Percentiles rank a stretch among this genome's conserved stretches.
Evolutionary conservation across 1,140 invertebrate species (phyloP).

Genomic region (Drosophila grimshawi): DNA sequence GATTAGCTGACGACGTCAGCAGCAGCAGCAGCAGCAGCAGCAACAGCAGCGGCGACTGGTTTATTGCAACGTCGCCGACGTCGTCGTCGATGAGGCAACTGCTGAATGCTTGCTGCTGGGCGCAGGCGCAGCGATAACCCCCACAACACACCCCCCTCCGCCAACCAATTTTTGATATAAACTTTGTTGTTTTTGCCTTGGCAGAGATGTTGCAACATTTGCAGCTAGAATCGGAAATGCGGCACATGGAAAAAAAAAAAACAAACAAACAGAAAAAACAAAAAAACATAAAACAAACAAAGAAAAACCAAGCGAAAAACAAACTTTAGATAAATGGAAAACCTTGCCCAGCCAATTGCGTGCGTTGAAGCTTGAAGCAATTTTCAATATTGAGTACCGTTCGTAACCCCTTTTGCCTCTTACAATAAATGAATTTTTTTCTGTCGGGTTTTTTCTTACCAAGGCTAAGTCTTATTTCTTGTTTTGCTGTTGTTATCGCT

Average conservation of each 20-base stretch:
- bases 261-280: not conserved
- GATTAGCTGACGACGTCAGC: constrained; percentile 72
- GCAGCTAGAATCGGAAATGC: constrained; percentile 76
- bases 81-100: constrained; percentile 70
- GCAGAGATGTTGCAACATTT: constrained; percentile 73
- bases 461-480: constrained; percentile 18
- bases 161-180: constrained; percentile 23
- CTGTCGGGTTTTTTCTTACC: constrained; percentile 4
- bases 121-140: constrained; percentile 33
- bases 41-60: constrained; percentile 61
- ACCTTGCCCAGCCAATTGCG: constrained; percentile 57
- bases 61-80: constrained; percentile 72
- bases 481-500: not conserved
- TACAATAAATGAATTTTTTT: constrained; percentile 69
- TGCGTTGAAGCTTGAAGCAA: constrained; percentile 70
- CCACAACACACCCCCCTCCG: not conserved
- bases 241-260: constrained; percentile 16
- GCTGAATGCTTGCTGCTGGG: constrained; percentile 45
- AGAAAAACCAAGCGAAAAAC: not conserved
- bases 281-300: not conserved
- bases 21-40: not conserved
- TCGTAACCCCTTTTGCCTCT: constrained; percentile 43
- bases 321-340: constrained; percentile 42
- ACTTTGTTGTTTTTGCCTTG: constrained; percentile 30
- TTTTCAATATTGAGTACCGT: constrained; percentile 59